These are phyloP conservation scores for Zingel zingel DNA, from an alignment of 2,113 vertebrate species.

Conservation along the genomic window DNA sequence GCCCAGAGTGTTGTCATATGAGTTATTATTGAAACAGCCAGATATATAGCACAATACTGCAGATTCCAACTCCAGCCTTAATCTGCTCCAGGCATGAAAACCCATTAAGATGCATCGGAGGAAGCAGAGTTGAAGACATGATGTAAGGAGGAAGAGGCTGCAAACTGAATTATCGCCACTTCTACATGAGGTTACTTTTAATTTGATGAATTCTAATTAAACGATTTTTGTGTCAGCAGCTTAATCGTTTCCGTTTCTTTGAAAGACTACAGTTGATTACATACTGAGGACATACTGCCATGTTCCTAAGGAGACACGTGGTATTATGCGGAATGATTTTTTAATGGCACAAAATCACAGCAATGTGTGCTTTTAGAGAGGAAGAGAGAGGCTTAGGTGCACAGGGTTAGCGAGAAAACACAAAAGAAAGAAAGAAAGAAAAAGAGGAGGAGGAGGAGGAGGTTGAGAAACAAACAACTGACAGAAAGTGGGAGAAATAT, in stretches of 20 bases:
- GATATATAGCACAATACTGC: constrained; percentile 63
- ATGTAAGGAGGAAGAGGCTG: constrained; percentile 52
- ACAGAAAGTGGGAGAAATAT: constrained; percentile 54
- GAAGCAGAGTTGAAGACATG: constrained; percentile 51
- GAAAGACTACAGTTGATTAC: constrained; percentile 36
- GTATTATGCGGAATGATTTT: constrained; percentile 48
- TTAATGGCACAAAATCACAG: constrained; percentile 19
- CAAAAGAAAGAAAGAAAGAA: background rate
- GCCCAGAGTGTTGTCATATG: constrained; percentile 68
- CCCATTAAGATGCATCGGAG: constrained; percentile 68
- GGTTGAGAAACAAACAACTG: constrained; percentile 31
- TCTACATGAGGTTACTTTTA: constrained; percentile 36
- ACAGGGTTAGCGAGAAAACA: background rate
- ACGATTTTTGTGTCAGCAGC: constrained; percentile 50
- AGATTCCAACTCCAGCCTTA: constrained; percentile 54
- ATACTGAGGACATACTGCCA: constrained; percentile 16
- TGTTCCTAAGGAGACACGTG: constrained; percentile 38
- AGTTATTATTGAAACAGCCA: constrained; percentile 72
- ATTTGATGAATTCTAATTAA: constrained; percentile 65
- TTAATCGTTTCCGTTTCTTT: constrained; percentile 43
- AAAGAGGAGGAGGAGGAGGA: background rate
- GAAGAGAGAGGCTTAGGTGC: background rate
- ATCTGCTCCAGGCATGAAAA: constrained; percentile 74
- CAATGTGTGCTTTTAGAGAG: constrained; percentile 25
- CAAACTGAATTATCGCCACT: constrained; percentile 44